Conservation (phyloP, 2,888 invertebrate genomes). For the Sialis fuliginosa region DNA sequence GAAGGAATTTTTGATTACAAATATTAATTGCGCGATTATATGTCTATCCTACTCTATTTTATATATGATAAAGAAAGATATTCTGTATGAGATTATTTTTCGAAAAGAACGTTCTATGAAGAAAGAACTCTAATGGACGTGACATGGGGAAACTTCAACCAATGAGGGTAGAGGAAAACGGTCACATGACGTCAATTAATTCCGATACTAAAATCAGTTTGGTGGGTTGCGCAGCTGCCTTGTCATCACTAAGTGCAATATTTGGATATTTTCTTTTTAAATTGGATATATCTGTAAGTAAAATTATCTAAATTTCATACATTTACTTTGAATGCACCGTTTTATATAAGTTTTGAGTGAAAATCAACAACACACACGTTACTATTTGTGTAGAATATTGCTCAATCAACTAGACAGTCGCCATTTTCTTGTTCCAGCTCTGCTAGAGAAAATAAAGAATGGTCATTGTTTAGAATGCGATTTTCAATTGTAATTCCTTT, state of each 20-base stretch:
- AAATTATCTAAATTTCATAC: background rate
- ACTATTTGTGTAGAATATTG: background rate
- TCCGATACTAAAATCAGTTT: slow-evolving; percentile 4
- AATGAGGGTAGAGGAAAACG: background rate
- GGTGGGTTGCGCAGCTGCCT: slow-evolving; percentile 9
- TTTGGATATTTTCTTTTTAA: slow-evolving; percentile 6
- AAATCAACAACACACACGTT: background rate
- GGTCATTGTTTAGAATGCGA: no score
- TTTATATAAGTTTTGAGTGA: no score
- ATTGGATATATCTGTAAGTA: slow-evolving; percentile 5
- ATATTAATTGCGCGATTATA: background rate
- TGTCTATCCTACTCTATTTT: background rate
- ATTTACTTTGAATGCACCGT: background rate
- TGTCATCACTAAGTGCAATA: slow-evolving; percentile 13
- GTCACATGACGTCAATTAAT: slow-evolving; percentile 5
- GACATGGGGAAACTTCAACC: background rate
- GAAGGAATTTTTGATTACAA: no score
- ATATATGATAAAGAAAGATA: background rate
- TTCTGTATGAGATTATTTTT: background rate
- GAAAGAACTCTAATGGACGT: no score
- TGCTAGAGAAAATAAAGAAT: background rate
- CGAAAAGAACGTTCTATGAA: no score
- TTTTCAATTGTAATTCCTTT: no score
- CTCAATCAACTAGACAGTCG: background rate
- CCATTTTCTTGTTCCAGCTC: slow-evolving; percentile 5